Evolutionary conservation across 1,140 invertebrate genomes (phyloP), one percentile per base, ranked within the genome.

Genomic region (Eumeta japonica): DNA sequence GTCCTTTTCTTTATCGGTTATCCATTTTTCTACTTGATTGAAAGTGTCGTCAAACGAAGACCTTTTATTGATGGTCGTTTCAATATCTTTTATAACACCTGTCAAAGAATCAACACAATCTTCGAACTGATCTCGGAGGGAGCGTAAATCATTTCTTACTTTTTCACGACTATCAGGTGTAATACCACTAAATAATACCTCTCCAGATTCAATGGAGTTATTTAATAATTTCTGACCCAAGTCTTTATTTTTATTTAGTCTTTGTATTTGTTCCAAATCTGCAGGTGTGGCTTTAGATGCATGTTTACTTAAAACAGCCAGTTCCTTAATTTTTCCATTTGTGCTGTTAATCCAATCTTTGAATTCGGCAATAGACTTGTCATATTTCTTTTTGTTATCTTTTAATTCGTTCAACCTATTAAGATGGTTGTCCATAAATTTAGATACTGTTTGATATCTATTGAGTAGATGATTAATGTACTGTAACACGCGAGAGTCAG

Each of bases 21-120:
- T 78, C 86, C 91, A 94, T 53, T 86, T 83, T 45, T 84, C 83
- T 3, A 89, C 82, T 74, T 93, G 89, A 34, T 82, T 82, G 46
- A 88, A 88, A 44, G 88, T 93, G 52, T 94, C 92, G 56, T 95
- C 90, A 58, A 94, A 92, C 1, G 90, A 92, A 3, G 89, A 90
- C 58, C 90, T 81, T 48, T 94, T 88, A 56, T 93, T 87, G 24
- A 93, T 82, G 15, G 89, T 84, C 13, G 83, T 88, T 75, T 94
- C 91, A 20, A 94, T 84, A 48, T 85, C 84, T 62, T 94, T 94
- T 41, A 92, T 84, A 3, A 93, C 82, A 2, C 83, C 82, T 65
- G 90, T 94, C 0, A 91, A 82, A 56, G 86, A 84, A 59, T 96
- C 92, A 16, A 88, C 82, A 11, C 92, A 81, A 31, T 82, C 79